Base-by-base conservation (phyloP, 2,888 invertebrate genomes). In the Orchesellides sinensis region DNA sequence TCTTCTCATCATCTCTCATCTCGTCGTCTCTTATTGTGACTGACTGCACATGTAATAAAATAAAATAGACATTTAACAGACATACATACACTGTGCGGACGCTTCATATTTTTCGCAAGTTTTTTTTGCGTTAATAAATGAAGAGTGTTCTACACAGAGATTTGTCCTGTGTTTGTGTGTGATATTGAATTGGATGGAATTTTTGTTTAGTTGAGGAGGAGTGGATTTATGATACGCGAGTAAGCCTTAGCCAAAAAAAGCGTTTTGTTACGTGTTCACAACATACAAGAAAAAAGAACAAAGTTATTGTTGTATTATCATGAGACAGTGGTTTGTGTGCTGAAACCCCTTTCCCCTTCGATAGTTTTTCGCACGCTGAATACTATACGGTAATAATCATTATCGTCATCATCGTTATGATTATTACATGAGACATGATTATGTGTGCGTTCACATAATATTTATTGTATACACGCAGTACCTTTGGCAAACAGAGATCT, bases 11-110 rank as follows among this genome's bases (percentile, higher is more conserved):
- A 17, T 10, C n/a, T 23, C 21, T 65, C 65, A 63, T 68, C 70
- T 56, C 69, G 23, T 56, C 70, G 21, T 59, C 59, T 40, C 54
- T 54, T 35, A 70, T 54, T 59, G 72, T 72, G 59, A 72, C 29
- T 72, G 72, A 72, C 56, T 59, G 59, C 56, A 72, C 25, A 59
- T 19, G 59, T 59, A 59, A 72, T 56, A 56, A n/a, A 72, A 72
- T 40, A 72, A 72, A 56, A 56, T 56, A 59, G 47, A 72, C 72
- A 61, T 25, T 72, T 19, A 72, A 72, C 59, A 72, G 59, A 72
- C 68, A 49, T 29, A 49, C 5, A 17, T n/a, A 52, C 5, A 54
- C n/a, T 19, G 21, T 12, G 21, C 21, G 21, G 21, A 19, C 19
- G n/a, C n/a, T n/a, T n/a, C n/a, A 19, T 52, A 29, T 27, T 66